Percentiles rank a stretch among this genome's conserved stretches.
Evolutionary conservation across 2,113 vertebrate genomes (phyloP).

Genomic region (Pitta sordida): DNA sequence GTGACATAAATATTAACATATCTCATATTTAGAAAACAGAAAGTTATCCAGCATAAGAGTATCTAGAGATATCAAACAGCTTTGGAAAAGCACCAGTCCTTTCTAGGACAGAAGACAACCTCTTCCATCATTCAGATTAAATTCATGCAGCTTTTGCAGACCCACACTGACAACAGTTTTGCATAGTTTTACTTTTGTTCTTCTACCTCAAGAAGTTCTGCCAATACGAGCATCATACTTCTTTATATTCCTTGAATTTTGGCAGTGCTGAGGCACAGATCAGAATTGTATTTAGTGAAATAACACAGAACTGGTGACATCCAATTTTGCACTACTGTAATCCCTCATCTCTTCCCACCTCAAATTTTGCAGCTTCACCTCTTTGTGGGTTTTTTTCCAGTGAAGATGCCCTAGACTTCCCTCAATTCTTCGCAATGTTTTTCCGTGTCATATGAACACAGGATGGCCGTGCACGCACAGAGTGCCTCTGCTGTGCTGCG

Average conservation of each 20-base stretch:
- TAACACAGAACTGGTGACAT: neutral
- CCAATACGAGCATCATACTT: neutral
- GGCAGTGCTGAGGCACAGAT: neutral
- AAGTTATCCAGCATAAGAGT: neutral
- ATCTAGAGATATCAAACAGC: neutral
- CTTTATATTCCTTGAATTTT: neutral
- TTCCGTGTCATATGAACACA: no score
- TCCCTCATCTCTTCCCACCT: no score
- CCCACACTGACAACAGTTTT: neutral
- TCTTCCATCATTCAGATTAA: neutral
- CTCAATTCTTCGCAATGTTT: no score
- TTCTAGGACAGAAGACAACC: conserved; percentile 22
- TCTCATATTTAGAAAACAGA: neutral
- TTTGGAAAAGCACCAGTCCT: neutral
- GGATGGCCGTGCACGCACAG: no score
- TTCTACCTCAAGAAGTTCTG: neutral
- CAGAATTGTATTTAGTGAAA: neutral
- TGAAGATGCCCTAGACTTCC: no score
- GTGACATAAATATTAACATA: neutral
- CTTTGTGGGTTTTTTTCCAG: no score
- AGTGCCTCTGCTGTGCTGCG: no score
- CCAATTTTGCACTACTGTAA: no score
- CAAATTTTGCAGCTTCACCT: no score
- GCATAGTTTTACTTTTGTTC: neutral
- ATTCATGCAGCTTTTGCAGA: neutral